Evolutionary conservation across 1,140 invertebrate genomes (phyloP).

Genomic region (Hyles euphorbiae): DNA sequence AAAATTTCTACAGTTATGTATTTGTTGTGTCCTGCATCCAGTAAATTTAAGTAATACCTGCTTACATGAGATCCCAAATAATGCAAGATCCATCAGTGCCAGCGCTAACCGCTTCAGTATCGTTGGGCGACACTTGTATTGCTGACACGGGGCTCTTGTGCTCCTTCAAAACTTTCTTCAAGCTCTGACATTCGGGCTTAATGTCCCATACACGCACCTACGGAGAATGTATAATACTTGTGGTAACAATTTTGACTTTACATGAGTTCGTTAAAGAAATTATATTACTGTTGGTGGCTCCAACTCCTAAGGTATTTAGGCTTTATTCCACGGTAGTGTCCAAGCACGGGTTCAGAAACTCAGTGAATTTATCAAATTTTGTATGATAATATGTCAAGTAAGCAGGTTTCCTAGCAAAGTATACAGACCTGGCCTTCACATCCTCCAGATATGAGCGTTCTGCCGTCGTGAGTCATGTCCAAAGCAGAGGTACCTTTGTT

Average conservation of each 20-base stretch:
- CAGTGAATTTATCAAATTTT: too few species aligned
- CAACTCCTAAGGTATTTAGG: too few species aligned
- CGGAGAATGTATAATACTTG: neutral
- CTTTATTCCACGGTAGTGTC: too few species aligned
- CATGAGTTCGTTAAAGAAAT: too few species aligned
- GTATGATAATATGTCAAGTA: too few species aligned
- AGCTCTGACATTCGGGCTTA: constrained; percentile 77
- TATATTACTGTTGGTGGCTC: too few species aligned
- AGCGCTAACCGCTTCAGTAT: constrained; percentile 89
- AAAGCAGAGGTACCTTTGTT: constrained; percentile 90
- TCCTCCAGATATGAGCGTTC: constrained; percentile 88
- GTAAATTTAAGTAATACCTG: neutral
- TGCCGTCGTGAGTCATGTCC: constrained; percentile 82
- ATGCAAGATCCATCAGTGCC: constrained; percentile 94
- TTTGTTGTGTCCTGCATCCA: too few species aligned
- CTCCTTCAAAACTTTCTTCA: constrained; percentile 87
- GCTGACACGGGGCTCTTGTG: constrained; percentile 91
- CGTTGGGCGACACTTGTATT: constrained; percentile 84
- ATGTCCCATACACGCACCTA: constrained; percentile 87
- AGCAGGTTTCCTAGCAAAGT: too few species aligned
- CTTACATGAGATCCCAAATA: constrained; percentile 89
- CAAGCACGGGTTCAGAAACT: too few species aligned
- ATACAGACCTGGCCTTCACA: constrained; percentile 86
- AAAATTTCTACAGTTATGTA: neutral
- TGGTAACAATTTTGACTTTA: too few species aligned